A percentile compares a stretch with the other conserved stretches of the same genome.
Evolutionary conservation across 2,888 invertebrate genomes (phyloP).

Genomic region (Taphrorychus bicolor): DNA sequence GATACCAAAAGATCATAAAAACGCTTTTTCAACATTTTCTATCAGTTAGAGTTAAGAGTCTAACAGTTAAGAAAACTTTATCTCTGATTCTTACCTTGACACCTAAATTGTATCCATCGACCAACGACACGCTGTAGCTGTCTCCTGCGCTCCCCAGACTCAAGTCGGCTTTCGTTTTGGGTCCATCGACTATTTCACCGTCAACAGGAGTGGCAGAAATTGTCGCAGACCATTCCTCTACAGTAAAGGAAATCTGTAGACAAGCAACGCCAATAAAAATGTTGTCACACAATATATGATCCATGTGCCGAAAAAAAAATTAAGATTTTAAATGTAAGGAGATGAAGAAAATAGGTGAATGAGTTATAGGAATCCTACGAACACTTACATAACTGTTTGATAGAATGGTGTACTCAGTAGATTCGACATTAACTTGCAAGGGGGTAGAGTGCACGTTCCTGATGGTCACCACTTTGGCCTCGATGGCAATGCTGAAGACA

Average conservation of each 20-base stretch:
- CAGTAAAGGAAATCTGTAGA: not conserved
- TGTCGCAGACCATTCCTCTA: constrained; percentile 39
- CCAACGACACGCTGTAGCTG: constrained; percentile 61
- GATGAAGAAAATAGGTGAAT: too few species aligned
- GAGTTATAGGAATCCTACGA: too few species aligned
- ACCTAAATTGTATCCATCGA: constrained; percentile 61
- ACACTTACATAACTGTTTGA: constrained; percentile 23
- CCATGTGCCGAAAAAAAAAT: too few species aligned
- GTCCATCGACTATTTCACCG: constrained; percentile 57
- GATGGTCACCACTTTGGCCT: constrained; percentile 21
- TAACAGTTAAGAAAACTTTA: too few species aligned
- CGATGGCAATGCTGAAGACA: not conserved
- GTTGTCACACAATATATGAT: too few species aligned
- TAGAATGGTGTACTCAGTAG: constrained; percentile 10
- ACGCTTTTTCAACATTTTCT: too few species aligned
- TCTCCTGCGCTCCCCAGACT: constrained; percentile 56
- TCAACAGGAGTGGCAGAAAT: constrained; percentile 57
- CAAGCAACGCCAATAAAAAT: too few species aligned
- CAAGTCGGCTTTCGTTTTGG: constrained; percentile 59
- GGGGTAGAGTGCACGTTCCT: constrained; percentile 12
- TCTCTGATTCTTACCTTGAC: constrained; percentile 45
- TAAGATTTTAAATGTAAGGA: too few species aligned
- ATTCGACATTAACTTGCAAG: constrained; percentile 13
- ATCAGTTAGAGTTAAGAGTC: too few species aligned
- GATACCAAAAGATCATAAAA: too few species aligned